Evolutionary conservation across 2,113 vertebrate genomes (phyloP), one percentile per base, ranked within the genome.

Genomic region (Vombatus ursinus): DNA sequence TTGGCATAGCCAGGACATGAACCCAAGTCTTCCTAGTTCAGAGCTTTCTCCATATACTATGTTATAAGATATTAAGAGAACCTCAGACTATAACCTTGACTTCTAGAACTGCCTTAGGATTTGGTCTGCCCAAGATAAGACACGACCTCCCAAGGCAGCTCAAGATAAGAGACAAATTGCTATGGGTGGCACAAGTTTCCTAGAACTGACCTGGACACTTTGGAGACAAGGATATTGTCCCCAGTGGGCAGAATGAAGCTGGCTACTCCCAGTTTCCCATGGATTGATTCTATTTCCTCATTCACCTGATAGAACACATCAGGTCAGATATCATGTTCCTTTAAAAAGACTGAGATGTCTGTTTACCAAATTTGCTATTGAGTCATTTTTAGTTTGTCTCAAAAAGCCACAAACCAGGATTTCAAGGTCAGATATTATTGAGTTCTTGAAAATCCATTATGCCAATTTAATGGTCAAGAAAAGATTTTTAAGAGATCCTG

Each of bases 401-500:
- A 50, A 93, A 90, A 93, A 47, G 37, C 26, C 90, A 44, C 90
- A 94, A 51, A 24, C 26, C 91, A 54, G 1, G 47, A 52, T 52
- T 91, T 37, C 50, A 94, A 96, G 93, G 84, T 61, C 92, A 92
- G 37, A 4, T 48, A 16, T 52, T 44, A 50, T 2, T 47, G 25
- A 54, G 2, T 24, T 54, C 26, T 37, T 53, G 7, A 11, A 37
- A 53, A 50, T 50, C 61, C 89, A 68, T 49, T n/a, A 50, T 93
- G 93, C 91, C 90, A 53, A 91, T 22, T 92, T 37, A 91, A 93
- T 77, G 61, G 19, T 92, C 52, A 51, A 92, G 52, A 5, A 52
- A 90, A 52, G 25, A 61, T 92, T 90, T 95, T 96, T 25, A 90
- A 92, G 90, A 9, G 93, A 52, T 52, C 8, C 23, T 50, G n/a